Evolutionary conservation across 2,113 vertebrate species (phyloP).

Genomic region (Chelonoidis abingdonii): DNA sequence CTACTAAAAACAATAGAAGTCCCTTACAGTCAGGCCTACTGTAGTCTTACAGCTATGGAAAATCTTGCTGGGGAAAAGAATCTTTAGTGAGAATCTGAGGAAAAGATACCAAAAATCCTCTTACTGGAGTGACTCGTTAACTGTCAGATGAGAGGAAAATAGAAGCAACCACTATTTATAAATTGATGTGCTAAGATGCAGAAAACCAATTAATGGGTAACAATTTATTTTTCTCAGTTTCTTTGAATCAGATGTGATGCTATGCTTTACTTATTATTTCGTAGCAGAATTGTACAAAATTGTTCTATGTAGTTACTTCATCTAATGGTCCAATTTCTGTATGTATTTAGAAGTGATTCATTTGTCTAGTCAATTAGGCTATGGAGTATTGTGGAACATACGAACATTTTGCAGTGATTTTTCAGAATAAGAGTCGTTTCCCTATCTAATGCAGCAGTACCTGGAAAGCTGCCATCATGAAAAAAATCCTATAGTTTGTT

Average conservation of each 20-base stretch:
- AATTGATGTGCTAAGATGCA: background rate
- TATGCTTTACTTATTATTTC: background rate
- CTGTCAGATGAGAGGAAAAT: background rate
- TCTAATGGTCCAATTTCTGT: background rate
- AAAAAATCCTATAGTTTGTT: constrained; percentile 21
- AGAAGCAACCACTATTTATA: background rate
- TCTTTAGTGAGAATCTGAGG: background rate
- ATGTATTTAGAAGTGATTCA: background rate
- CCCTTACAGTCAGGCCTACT: background rate
- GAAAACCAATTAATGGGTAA: constrained; percentile 10
- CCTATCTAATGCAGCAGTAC: background rate
- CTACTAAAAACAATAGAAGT: background rate
- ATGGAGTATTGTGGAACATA: background rate
- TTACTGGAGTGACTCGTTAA: background rate
- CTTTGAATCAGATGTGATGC: background rate
- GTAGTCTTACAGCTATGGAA: background rate
- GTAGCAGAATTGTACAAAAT: background rate
- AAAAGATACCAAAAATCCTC: background rate
- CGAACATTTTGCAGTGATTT: background rate
- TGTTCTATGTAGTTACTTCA: background rate
- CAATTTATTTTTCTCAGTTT: constrained; percentile 9
- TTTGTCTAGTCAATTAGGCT: background rate
- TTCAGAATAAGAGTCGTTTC: background rate
- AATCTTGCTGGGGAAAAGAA: background rate
- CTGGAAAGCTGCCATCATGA: background rate